Conservation (phyloP, 2,888 invertebrate genomes). For the Parapristionchus giblindavisi region DNA sequence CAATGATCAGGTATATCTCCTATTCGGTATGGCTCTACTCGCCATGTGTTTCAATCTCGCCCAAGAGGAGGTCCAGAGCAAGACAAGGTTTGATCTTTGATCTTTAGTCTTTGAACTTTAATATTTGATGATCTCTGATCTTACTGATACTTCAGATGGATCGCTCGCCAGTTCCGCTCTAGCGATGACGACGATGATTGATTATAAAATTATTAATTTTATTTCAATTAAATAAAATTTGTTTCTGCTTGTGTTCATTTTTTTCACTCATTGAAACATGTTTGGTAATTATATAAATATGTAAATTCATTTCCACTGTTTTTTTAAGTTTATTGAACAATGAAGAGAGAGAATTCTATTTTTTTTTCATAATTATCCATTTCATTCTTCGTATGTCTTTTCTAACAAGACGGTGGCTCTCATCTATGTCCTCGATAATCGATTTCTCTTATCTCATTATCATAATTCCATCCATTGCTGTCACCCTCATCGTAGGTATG, state of each 20-base stretch:
- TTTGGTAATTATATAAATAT: too few relatives aligned
- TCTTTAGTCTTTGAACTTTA: background rate
- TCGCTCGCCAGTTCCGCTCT: constrained; percentile 66
- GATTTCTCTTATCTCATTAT: too few relatives aligned
- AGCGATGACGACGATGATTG: constrained; percentile 65
- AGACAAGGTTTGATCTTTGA: constrained; percentile 43
- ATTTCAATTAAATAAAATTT: background rate
- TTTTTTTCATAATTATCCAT: background rate
- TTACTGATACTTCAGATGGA: constrained; percentile 51
- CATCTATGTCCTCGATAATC: too few relatives aligned
- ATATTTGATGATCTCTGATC: background rate
- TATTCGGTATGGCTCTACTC: constrained; percentile 90
- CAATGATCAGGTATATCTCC: constrained; percentile 82
- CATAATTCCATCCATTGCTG: too few relatives aligned
- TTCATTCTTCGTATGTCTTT: background rate
- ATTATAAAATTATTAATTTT: background rate
- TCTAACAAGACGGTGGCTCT: too few relatives aligned
- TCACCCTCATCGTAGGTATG: too few relatives aligned
- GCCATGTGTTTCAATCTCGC: constrained; percentile 97
- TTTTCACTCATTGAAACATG: too few relatives aligned
- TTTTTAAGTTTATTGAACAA: background rate
- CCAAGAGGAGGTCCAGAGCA: constrained; percentile 72
- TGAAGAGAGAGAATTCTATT: background rate
- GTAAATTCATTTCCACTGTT: too few relatives aligned
- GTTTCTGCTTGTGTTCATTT: too few relatives aligned